These are phyloP conservation scores for Triplophysa bombifrons DNA, from an alignment of 2,797 vertebrate species.

Conservation along the genomic window DNA sequence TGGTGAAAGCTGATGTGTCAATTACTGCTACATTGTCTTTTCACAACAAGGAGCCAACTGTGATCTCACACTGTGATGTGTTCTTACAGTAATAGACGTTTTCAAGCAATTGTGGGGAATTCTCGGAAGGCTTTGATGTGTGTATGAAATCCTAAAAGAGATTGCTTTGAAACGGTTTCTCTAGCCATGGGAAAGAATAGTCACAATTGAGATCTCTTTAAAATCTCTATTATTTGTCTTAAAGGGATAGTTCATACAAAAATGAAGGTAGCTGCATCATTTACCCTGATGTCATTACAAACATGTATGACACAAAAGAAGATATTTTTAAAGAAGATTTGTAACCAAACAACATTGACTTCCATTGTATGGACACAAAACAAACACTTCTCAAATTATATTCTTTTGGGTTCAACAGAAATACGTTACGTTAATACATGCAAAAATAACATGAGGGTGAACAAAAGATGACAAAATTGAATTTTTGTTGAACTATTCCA, in stretches of 20 bases:
- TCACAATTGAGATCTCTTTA: not conserved
- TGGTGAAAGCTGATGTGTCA: constrained; percentile 56
- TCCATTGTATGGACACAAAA: too few relatives aligned
- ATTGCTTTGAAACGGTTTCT: constrained; percentile 18
- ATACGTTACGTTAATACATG: too few relatives aligned
- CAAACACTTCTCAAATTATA: too few relatives aligned
- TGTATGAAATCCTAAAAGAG: constrained; percentile 30
- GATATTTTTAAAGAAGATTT: too few relatives aligned
- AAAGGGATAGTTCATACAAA: too few relatives aligned
- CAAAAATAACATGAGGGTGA: too few relatives aligned
- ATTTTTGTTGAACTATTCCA: too few relatives aligned
- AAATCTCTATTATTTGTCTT: not conserved
- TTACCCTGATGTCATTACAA: not conserved
- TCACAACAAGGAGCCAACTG: constrained; percentile 22
- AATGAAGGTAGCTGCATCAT: too few relatives aligned
- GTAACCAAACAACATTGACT: too few relatives aligned
- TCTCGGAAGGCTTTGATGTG: constrained; percentile 14
- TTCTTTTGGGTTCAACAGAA: too few relatives aligned
- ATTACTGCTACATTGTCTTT: constrained; percentile 50
- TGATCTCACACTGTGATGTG: constrained; percentile 34
- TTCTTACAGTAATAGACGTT: constrained; percentile 21
- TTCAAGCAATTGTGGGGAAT: constrained; percentile 1
- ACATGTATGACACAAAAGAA: too few relatives aligned
- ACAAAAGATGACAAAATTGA: too few relatives aligned
- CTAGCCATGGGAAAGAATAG: not conserved